Conservation (phyloP, 2,888 invertebrate genomes). For the Spialia ferax region DNA sequence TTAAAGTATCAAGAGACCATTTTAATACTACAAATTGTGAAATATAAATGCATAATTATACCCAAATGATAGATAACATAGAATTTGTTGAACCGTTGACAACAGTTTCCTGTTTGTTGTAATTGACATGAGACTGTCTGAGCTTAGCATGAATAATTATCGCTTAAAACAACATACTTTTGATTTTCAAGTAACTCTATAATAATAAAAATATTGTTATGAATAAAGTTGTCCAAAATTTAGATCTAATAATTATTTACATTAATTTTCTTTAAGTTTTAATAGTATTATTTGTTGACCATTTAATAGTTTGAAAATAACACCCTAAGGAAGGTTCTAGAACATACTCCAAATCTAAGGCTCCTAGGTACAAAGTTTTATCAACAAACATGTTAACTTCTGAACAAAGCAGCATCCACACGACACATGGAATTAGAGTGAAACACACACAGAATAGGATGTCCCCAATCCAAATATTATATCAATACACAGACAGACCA, state of each 20-base stretch:
- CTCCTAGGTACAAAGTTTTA: constrained; percentile 37
- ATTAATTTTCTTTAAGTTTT: constrained; percentile 32
- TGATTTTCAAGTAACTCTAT: constrained; percentile 45
- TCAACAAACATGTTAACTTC: constrained; percentile 57
- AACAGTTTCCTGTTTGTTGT: constrained; percentile 66
- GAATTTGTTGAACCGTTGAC: constrained; percentile 6
- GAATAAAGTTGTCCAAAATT: constrained; percentile 42
- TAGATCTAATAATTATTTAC: constrained; percentile 41
- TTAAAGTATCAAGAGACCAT: background rate
- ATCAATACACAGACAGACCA: constrained; percentile 61
- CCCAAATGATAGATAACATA: constrained; percentile 7
- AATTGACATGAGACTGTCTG: constrained; percentile 70
- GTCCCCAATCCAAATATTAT: constrained; percentile 60
- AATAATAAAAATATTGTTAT: constrained; percentile 41
- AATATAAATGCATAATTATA: constrained; percentile 17
- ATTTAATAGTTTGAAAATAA: constrained; percentile 38
- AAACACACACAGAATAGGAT: constrained; percentile 72
- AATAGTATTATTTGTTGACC: constrained; percentile 36
- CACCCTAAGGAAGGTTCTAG: constrained; percentile 34
- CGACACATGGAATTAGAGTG: constrained; percentile 74
- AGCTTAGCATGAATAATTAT: constrained; percentile 64
- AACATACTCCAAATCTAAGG: constrained; percentile 39
- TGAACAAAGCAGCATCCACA: constrained; percentile 73
- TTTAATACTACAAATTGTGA: constrained; percentile 5
- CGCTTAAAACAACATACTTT: constrained; percentile 49